Evolutionary conservation across 2,888 invertebrate genomes (phyloP), one percentile per base, ranked within the genome.

Genomic region (Erannis defoliaria): DNA sequence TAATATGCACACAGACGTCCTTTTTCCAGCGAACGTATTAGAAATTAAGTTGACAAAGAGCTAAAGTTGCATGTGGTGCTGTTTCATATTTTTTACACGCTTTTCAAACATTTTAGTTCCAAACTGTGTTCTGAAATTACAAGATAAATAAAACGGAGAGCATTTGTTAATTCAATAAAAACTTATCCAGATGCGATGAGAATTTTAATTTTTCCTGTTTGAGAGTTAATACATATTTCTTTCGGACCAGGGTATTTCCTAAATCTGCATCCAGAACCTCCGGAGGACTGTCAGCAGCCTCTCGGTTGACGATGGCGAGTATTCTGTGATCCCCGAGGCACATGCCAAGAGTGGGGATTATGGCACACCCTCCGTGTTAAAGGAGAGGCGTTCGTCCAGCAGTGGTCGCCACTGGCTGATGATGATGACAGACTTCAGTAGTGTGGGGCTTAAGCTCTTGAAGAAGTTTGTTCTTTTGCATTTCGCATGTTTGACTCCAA

Each of bases 21-120:
- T 51, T 66, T 51, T 66, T 43, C 49, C 59, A 72, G 66, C 70
- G 60, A 62, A 62, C 59, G 61, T 56, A 63, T 60, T 55, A 55
- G 46, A 73, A 69, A 73, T 79, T 75, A 81, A 81, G 84, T 84
- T 85, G 81, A 82, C 81, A 81, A 85, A 79, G 80, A 77, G 70
- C 67, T 72, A 57, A 50, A 64, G 46, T 53, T 49, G 50, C 14
- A 64, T 6, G 64, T 6, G 64, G 58, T 61, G 64, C 62, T 67
- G 55, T 61, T 53, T 55, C 62, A 62, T 59, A 51, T 55, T 62
- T 49, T 48, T 51, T 10, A 54, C 50, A 62, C 56, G 53, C 53
- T 60, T 66, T 68, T 49, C 37, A 59, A 55, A 64, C 29, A 26
- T 55, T 60, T 33, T 40, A 51, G 40, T 33, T 46, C 53, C 35